Conservation (phyloP, 2,888 invertebrate species). For the Entomobrya proxima region DNA sequence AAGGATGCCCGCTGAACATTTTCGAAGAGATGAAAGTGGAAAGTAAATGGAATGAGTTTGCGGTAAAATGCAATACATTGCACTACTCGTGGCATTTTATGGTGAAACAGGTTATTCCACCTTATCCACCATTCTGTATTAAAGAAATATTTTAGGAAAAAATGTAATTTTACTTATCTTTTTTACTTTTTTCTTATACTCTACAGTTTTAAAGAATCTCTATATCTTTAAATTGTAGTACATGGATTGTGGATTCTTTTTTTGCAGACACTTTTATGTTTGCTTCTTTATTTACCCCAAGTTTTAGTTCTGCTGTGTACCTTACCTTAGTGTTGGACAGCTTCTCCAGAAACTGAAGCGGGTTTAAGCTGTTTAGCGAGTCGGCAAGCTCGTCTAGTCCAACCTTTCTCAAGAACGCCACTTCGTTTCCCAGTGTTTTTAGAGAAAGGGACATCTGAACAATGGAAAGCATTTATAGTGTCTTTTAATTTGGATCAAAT, state of each 20-base stretch:
- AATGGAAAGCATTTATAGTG: constrained; percentile 25
- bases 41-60: background rate
- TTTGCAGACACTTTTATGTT: too few species aligned
- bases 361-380: constrained; percentile 83
- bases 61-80: too few species aligned
- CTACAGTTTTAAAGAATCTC: too few species aligned
- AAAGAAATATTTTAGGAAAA: too few species aligned
- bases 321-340: constrained; percentile 88
- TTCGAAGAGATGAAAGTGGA: background rate
- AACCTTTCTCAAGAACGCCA: constrained; percentile 85
- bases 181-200: too few species aligned
- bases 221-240: too few species aligned
- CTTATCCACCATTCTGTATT: too few species aligned
- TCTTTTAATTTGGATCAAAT: background rate
- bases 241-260: too few species aligned
- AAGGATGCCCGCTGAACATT: background rate
- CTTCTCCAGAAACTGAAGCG: constrained; percentile 84
- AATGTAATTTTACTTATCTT: too few species aligned
- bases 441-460: constrained; percentile 81
- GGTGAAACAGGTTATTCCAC: too few species aligned
- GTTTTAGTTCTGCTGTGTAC: too few species aligned
- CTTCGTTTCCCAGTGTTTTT: constrained; percentile 93
- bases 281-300: background rate
- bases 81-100: too few species aligned
- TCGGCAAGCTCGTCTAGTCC: constrained; percentile 85